Evolutionary conservation across 1,140 invertebrate species (phyloP).

Genomic region (Pogonognathellus flavescens): DNA sequence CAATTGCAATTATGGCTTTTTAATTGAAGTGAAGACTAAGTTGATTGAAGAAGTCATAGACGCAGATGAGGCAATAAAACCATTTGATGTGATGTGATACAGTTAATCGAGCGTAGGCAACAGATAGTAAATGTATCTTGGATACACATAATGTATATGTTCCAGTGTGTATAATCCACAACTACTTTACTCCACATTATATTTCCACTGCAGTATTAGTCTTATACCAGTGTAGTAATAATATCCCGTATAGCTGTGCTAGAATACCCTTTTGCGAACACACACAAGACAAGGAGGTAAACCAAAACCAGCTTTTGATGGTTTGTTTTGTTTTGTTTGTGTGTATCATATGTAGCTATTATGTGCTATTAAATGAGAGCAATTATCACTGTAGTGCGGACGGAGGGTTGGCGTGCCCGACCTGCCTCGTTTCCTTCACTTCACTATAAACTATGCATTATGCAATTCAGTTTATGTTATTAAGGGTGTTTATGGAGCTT

Average conservation of each 20-base stretch:
- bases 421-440: slow-evolving; percentile 43
- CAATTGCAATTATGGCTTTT: slow-evolving; percentile 49
- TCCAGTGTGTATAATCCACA: neutral
- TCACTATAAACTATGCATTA: slow-evolving; percentile 45
- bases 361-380: slow-evolving; percentile 48
- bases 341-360: slow-evolving; percentile 47
- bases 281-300: slow-evolving; percentile 37
- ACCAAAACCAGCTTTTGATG: slow-evolving; percentile 46
- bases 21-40: slow-evolving; percentile 48
- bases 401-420: slow-evolving; percentile 46
- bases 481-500: slow-evolving; percentile 1
- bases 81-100: slow-evolving; percentile 50
- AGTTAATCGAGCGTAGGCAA: slow-evolving; percentile 46
- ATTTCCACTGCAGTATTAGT: neutral
- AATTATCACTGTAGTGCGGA: slow-evolving; percentile 48
- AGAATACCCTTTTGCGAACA: slow-evolving; percentile 2
- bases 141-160: neutral
- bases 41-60: slow-evolving; percentile 47
- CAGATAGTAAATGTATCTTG: slow-evolving; percentile 21
- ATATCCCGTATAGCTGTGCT: neutral
- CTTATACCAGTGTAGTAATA: slow-evolving; percentile 1
- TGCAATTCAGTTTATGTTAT: slow-evolving; percentile 33
- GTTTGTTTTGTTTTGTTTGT: slow-evolving; percentile 49
- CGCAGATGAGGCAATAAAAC: slow-evolving; percentile 48
- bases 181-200: neutral